Conservation (phyloP, 2,113 vertebrate species). For the Protobothrops mucrosquamatus region DNA sequence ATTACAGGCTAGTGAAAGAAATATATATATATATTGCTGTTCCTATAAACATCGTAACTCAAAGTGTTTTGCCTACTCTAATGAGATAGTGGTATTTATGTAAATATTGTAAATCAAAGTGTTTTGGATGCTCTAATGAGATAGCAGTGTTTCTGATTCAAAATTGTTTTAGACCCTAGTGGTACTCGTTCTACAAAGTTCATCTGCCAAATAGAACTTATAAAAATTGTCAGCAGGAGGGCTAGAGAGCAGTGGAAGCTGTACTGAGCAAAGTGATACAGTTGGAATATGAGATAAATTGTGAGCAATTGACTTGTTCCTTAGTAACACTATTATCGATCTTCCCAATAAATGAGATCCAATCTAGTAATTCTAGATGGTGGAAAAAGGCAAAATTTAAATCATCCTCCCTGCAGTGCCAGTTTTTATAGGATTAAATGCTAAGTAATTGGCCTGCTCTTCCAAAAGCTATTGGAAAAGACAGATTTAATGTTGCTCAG, state of each 20-base stretch:
- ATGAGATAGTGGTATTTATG: not conserved
- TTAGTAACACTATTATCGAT: not conserved
- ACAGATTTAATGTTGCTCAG: conserved; percentile 13
- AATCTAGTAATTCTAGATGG: not conserved
- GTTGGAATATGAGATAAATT: not conserved
- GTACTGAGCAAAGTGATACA: not conserved
- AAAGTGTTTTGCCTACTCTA: not conserved
- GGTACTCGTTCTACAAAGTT: not conserved
- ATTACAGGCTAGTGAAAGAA: not conserved
- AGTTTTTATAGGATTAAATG: conserved; percentile 14
- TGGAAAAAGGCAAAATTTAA: conserved; percentile 1
- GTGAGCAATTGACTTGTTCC: not conserved
- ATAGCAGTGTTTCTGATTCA: not conserved
- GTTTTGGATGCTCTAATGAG: not conserved
- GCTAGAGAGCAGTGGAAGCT: not conserved
- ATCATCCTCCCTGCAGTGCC: not conserved
- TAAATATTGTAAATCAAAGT: not conserved
- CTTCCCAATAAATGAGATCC: conserved; percentile 9
- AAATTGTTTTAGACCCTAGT: not conserved
- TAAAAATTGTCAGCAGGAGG: not conserved
- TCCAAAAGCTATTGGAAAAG: not conserved
- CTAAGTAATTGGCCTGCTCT: conserved; percentile 1
- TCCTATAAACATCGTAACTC: not conserved
- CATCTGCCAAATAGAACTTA: not conserved
- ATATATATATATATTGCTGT: not conserved